These are phyloP conservation scores for Sinocyclocheilus grahami DNA, from an alignment of 2,113 vertebrate species.

Conservation along the genomic window DNA sequence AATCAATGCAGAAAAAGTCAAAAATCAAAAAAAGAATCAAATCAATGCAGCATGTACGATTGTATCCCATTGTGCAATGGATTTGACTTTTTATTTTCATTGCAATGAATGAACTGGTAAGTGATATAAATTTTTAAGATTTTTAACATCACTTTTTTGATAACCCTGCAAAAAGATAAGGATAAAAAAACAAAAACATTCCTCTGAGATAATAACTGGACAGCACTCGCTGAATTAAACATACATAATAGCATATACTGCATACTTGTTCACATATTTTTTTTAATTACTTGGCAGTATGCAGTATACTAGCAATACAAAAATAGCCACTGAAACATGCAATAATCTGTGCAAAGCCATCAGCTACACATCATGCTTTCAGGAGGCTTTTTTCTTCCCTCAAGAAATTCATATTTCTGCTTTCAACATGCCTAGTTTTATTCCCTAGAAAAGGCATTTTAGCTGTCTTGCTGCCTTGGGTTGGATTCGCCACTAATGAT, in stretches of 20 bases:
- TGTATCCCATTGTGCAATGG: no score
- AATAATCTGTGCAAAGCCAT: constrained; percentile 62
- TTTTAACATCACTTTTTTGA: background rate
- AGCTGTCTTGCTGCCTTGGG: constrained; percentile 53
- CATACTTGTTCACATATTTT: no score
- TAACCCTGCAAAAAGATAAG: background rate
- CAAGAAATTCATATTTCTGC: constrained; percentile 65
- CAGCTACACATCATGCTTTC: constrained; percentile 57
- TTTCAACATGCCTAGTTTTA: constrained; percentile 65
- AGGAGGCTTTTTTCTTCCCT: background rate
- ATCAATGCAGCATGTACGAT: no score
- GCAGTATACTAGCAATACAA: background rate
- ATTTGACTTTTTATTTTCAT: no score
- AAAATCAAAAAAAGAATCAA: background rate
- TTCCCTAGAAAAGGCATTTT: constrained; percentile 68
- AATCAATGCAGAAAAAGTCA: background rate
- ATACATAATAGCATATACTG: no score
- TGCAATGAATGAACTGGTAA: background rate
- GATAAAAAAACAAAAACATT: background rate
- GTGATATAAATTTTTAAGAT: background rate
- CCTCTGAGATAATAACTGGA: background rate
- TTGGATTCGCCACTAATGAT: constrained; percentile 55
- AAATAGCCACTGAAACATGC: constrained; percentile 38
- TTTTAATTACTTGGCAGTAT: background rate
- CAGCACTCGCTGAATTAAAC: background rate